Evolutionary conservation across 2,888 invertebrate genomes (phyloP).

Genomic region (Zygogramma bicolorata): DNA sequence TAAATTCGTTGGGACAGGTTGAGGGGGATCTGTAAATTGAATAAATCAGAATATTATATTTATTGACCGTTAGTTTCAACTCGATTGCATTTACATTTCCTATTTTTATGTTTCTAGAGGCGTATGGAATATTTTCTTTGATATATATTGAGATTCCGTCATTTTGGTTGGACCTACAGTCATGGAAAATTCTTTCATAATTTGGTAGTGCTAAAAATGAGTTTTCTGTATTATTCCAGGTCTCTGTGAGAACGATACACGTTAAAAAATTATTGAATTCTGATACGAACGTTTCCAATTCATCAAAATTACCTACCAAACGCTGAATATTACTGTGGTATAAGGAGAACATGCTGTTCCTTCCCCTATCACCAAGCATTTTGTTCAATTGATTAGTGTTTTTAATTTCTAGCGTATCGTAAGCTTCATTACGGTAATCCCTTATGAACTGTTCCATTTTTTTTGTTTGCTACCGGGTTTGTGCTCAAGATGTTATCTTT

Average conservation of each 20-base stretch:
- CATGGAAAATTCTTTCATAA: constrained; percentile 7
- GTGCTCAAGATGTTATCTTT: neutral
- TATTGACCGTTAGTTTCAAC: too few species aligned
- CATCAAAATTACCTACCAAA: constrained; percentile 1
- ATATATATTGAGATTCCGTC: constrained; percentile 5
- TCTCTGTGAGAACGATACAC: too few species aligned
- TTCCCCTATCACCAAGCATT: too few species aligned
- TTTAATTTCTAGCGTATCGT: too few species aligned
- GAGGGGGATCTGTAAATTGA: too few species aligned
- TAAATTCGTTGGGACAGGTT: too few species aligned
- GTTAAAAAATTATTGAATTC: neutral
- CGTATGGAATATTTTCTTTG: too few species aligned
- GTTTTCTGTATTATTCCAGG: neutral
- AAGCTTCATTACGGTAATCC: neutral
- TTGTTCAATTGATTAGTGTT: too few species aligned
- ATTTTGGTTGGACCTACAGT: constrained; percentile 8
- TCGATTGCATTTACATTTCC: too few species aligned
- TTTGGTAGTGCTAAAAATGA: neutral
- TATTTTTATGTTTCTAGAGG: too few species aligned
- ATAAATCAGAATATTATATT: too few species aligned
- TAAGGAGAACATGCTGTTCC: too few species aligned
- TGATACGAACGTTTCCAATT: constrained; percentile 2
- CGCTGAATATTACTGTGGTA: constrained; percentile 8
- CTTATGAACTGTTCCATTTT: neutral
- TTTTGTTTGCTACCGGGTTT: constrained; percentile 1